Conservation (phyloP, 1,140 invertebrate genomes). For the Scaptomyza montana region DNA sequence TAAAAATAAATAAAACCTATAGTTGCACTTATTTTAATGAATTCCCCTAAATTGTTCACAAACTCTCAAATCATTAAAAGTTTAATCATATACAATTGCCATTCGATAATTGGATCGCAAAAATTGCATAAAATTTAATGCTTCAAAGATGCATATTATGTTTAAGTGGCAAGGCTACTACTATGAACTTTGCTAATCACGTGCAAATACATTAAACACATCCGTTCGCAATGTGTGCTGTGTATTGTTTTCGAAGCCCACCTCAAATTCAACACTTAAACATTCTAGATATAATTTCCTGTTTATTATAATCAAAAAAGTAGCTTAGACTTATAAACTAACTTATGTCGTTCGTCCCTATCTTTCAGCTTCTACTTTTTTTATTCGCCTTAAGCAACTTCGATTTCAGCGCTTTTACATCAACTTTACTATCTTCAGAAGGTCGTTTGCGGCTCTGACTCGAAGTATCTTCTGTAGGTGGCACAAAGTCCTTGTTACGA, state of each 20-base stretch:
- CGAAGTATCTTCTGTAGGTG: constrained; percentile 88
- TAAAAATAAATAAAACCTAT: too few species aligned
- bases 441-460: constrained; percentile 42
- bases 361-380: constrained; percentile 47
- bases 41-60: too few species aligned
- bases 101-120: too few species aligned
- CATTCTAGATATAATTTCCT: neutral
- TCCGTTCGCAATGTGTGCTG: constrained; percentile 87
- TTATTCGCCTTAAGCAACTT: constrained; percentile 75
- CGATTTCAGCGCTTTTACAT: constrained; percentile 72
- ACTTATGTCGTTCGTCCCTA: constrained; percentile 12
- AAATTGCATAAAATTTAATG: neutral
- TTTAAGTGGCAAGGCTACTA: constrained; percentile 76
- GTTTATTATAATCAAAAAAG: constrained; percentile 26
- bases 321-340: constrained; percentile 33
- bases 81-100: too few species aligned
- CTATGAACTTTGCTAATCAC: constrained; percentile 95
- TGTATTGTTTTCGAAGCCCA: constrained; percentile 65
- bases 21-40: too few species aligned
- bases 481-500: constrained; percentile 91
- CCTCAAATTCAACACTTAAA: constrained; percentile 38
- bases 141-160: constrained; percentile 56
- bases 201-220: constrained; percentile 91
- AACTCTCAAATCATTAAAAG: too few species aligned
- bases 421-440: constrained; percentile 49